A percentile compares a stretch with the other conserved stretches of the same genome.
These are phyloP conservation scores for Ormyrus rosae DNA, from an alignment of 2,888 invertebrate species.

Conservation along the genomic window DNA sequence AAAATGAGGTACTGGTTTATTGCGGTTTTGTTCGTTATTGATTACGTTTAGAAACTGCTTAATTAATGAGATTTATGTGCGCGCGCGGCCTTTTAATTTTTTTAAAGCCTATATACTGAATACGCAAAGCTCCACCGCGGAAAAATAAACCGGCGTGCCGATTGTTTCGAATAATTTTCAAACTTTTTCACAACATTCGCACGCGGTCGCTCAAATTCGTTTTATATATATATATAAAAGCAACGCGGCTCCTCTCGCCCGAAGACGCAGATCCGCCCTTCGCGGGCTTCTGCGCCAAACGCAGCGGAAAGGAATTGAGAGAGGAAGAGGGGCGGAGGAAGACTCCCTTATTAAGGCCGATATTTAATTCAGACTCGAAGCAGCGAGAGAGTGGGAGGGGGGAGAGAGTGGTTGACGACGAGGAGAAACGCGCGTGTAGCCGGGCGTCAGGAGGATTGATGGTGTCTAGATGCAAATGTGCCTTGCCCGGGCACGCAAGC, in stretches of 20 bases:
- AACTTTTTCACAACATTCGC: not conserved
- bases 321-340: slow-evolving; percentile 48
- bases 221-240: too few species aligned
- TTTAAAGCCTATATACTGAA: not conserved
- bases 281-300: not conserved
- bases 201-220: too few species aligned
- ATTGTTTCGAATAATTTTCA: too few species aligned
- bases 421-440: slow-evolving; percentile 64
- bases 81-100: not conserved
- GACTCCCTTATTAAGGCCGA: slow-evolving; percentile 66
- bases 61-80: slow-evolving; percentile 5
- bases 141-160: too few species aligned
- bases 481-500: slow-evolving; percentile 68
- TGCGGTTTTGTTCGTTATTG: not conserved
- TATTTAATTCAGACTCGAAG: slow-evolving; percentile 70
- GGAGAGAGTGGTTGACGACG: slow-evolving; percentile 57
- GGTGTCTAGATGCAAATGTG: slow-evolving; percentile 76
- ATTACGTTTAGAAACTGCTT: not conserved
- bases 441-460: slow-evolving; percentile 76
- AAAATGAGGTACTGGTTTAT: slow-evolving; percentile 20
- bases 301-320: slow-evolving; percentile 14
- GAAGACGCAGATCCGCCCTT: too few species aligned
- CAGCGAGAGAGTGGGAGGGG: slow-evolving; percentile 48
- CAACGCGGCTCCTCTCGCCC: too few species aligned
- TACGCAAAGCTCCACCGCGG: too few species aligned